Conservation (phyloP, 1,140 invertebrate genomes). For the Caenorhabditis tropicalis region DNA sequence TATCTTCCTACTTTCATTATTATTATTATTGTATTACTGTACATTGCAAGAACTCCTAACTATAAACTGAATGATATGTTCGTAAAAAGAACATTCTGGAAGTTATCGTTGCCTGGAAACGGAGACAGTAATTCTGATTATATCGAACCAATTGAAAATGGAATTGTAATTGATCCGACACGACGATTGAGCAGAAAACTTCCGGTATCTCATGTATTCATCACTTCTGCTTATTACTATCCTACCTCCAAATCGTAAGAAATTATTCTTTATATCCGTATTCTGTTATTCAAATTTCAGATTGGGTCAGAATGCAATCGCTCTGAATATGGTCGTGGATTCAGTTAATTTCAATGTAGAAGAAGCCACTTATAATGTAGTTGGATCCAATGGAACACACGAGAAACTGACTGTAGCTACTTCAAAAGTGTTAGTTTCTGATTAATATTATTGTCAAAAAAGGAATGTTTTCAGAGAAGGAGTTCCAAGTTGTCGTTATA, state of each 20-base stretch:
- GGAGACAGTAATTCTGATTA: no score
- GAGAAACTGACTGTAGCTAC: not conserved
- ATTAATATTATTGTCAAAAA: not conserved
- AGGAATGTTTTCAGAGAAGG: conserved; percentile 13
- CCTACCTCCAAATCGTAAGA: conserved; percentile 31
- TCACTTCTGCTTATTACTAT: conserved; percentile 35
- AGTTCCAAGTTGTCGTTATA: not conserved
- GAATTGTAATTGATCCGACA: not conserved
- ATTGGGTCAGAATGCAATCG: not conserved
- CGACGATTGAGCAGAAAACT: not conserved
- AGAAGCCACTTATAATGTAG: not conserved
- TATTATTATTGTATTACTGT: not conserved
- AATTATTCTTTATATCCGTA: not conserved
- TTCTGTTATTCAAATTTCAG: not conserved
- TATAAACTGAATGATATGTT: not conserved
- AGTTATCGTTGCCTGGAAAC: no score
- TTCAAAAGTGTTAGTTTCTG: not conserved
- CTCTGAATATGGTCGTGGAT: not conserved
- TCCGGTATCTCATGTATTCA: conserved; percentile 17
- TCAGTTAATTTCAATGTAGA: conserved; percentile 1
- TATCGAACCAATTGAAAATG: not conserved
- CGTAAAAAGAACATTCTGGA: not conserved
- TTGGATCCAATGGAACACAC: not conserved
- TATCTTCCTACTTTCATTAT: not conserved
- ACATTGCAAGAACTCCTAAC: not conserved